phyloP scores from a whole-genome alignment of 2,113 vertebrate genomes.

The Falcunculus frontatus region DNA sequence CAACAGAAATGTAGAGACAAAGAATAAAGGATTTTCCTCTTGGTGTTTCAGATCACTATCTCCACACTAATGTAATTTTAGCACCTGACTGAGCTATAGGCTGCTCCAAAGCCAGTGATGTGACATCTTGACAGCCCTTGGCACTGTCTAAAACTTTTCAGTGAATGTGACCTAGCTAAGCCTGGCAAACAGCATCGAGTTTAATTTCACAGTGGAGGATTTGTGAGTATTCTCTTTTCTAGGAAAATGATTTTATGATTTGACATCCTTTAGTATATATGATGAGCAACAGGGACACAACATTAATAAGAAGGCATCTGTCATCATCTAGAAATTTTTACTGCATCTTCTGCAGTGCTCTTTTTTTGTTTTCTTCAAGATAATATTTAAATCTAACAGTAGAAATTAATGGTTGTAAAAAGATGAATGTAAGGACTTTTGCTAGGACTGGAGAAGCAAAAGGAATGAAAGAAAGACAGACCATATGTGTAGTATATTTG shows the following conservation, averaged over 20 bases:
- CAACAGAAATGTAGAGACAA: neutral
- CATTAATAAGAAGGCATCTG: conserved; percentile 12
- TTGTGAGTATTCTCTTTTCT: neutral
- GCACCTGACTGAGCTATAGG: neutral
- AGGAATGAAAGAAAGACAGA: neutral
- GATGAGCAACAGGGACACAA: neutral
- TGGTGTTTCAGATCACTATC: neutral
- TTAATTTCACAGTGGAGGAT: neutral
- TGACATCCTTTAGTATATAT: neutral
- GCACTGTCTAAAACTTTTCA: neutral
- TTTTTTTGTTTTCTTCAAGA: neutral
- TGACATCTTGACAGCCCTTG: neutral
- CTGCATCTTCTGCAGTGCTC: neutral
- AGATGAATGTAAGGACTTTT: conserved; percentile 16
- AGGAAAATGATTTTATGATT: neutral
- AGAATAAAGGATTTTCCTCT: neutral
- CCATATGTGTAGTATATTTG: conserved; percentile 16
- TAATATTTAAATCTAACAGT: neutral
- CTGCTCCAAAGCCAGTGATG: neutral
- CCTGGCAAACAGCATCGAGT: neutral
- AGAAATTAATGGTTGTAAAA: conserved; percentile 39
- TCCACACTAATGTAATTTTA: neutral
- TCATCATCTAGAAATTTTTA: neutral
- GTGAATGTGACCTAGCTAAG: neutral
- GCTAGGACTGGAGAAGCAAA: neutral